Percentiles rank a stretch among this genome's conserved stretches.
Evolutionary conservation across 1,140 invertebrate genomes (phyloP).

Genomic region (Cheumatopsyche charites): DNA sequence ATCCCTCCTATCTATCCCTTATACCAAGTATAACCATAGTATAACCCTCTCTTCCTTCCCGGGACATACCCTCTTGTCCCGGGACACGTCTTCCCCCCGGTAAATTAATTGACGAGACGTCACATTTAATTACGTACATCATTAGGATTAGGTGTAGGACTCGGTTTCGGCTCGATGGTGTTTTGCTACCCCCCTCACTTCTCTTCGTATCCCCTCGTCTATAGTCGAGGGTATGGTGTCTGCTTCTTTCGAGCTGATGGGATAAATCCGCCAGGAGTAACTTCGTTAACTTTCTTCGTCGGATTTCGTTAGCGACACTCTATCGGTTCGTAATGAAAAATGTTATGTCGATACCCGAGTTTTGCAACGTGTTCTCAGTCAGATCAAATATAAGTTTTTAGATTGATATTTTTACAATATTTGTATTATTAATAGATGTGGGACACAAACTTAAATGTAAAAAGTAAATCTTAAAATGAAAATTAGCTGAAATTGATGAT

Average conservation of each 20-base stretch:
- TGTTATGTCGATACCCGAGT: too few relatives aligned
- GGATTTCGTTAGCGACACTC: not conserved
- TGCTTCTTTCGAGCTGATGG: not conserved
- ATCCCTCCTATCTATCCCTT: too few relatives aligned
- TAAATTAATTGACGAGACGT: slow-evolving; percentile 50
- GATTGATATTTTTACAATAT: too few relatives aligned
- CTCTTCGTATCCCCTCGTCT: too few relatives aligned
- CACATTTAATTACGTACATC: slow-evolving; percentile 49
- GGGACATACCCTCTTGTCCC: slow-evolving; percentile 26
- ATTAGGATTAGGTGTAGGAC: slow-evolving; percentile 48
- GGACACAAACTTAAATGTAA: too few relatives aligned
- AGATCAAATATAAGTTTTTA: too few relatives aligned
- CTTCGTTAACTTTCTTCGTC: slow-evolving; percentile 21
- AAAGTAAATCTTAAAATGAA: too few relatives aligned
- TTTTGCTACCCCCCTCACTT: not conserved
- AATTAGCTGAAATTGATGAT: too few relatives aligned
- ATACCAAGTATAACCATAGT: too few relatives aligned
- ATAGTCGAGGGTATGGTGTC: not conserved
- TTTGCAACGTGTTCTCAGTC: too few relatives aligned
- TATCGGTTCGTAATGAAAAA: not conserved
- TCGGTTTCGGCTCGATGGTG: slow-evolving; percentile 33
- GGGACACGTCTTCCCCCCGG: slow-evolving; percentile 33
- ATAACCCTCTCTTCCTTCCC: too few relatives aligned
- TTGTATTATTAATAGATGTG: too few relatives aligned
- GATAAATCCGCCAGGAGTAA: slow-evolving; percentile 12